These are phyloP conservation scores for Ceratosolen fusciceps DNA, from an alignment of 1,140 invertebrate species.

Conservation along the genomic window DNA sequence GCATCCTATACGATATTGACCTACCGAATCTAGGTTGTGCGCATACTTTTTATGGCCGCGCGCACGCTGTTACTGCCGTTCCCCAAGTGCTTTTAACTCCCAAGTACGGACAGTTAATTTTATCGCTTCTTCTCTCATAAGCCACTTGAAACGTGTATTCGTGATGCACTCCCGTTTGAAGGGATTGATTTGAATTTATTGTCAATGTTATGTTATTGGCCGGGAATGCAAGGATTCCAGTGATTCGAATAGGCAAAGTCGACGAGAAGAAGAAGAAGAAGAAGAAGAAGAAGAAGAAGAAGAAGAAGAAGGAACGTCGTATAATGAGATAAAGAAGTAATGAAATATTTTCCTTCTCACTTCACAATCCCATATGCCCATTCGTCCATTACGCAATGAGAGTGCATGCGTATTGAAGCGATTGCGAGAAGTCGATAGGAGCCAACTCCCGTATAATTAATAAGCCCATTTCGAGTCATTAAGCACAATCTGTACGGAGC, in stretches of 20 bases:
- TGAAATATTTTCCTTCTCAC: neutral
- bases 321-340: neutral
- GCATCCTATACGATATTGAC: neutral
- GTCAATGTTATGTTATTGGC: no score
- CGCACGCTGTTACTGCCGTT: neutral
- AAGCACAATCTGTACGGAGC: conserved; percentile 12
- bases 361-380: neutral
- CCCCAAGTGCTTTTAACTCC: neutral
- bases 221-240: no score
- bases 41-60: neutral
- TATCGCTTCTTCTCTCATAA: no score
- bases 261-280: no score
- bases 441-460: neutral
- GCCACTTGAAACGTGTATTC: no score
- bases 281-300: no score
- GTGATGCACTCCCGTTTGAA: no score
- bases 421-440: conserved; percentile 27
- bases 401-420: neutral
- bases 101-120: neutral
- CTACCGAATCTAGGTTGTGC: neutral
- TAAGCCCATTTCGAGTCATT: conserved; percentile 5
- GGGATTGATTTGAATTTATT: no score
- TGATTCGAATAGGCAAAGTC: no score
- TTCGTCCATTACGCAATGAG: neutral
- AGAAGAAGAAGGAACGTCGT: neutral